phyloP scores from a whole-genome alignment of 2,888 invertebrate genomes.

The Octonoba sinensis region DNA sequence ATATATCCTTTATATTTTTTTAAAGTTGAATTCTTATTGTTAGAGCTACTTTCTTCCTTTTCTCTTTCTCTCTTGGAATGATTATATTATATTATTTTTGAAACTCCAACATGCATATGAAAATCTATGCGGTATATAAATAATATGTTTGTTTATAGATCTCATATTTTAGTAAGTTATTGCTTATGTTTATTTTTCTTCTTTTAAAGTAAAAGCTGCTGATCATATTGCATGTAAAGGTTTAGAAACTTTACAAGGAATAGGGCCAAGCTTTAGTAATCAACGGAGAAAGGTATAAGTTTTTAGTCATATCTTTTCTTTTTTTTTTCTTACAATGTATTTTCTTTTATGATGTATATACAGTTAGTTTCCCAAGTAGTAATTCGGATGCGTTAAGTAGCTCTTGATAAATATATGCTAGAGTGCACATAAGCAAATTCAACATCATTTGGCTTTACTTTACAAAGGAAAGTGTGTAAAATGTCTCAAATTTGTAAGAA shows the following conservation, averaged over 20 bases:
- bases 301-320: background rate
- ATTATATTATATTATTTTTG: too few species aligned
- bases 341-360: background rate
- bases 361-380: background rate
- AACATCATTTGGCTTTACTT: background rate
- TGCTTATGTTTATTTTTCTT: background rate
- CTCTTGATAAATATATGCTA: background rate
- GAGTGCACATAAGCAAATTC: background rate
- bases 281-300: constrained; percentile 38
- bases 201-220: constrained; percentile 43
- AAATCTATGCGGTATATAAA: too few species aligned
- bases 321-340: background rate
- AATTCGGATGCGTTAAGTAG: too few species aligned
- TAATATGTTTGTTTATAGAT: too few species aligned
- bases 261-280: constrained; percentile 33
- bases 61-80: too few species aligned
- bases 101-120: too few species aligned
- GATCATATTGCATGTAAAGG: constrained; percentile 51
- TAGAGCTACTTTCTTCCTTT: too few species aligned
- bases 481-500: background rate
- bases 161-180: too few species aligned
- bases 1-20: too few species aligned
- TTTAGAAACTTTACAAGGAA: constrained; percentile 44
- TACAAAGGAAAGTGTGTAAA: background rate
- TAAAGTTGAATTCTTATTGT: too few species aligned